Percentiles rank a stretch among this genome's conserved stretches.
phyloP scores from a whole-genome alignment of 2,888 invertebrate species.

The Agriotes lineatus region DNA sequence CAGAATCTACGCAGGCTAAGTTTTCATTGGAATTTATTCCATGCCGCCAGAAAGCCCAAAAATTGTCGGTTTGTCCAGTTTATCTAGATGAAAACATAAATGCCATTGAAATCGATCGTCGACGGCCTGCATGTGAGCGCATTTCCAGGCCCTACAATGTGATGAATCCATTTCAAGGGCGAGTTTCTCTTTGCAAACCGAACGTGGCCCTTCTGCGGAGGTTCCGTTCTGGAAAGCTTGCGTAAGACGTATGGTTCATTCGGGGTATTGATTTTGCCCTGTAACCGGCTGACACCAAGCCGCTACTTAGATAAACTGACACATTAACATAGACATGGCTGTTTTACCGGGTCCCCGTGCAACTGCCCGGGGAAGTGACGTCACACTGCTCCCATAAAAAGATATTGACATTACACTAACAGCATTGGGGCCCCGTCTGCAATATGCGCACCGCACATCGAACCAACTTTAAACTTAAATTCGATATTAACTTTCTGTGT shows the following conservation, averaged over 20 bases:
- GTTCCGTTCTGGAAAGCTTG: not conserved
- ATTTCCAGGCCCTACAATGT: too few species aligned
- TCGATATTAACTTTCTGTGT: conserved; percentile 25
- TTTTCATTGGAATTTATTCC: too few species aligned
- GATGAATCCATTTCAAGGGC: too few species aligned
- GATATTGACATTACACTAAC: conserved; percentile 38
- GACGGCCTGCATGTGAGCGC: too few species aligned
- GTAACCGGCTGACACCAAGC: conserved; percentile 57
- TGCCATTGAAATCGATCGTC: too few species aligned
- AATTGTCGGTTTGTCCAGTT: too few species aligned
- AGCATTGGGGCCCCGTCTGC: conserved; percentile 9
- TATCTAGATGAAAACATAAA: too few species aligned
- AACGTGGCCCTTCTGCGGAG: not conserved
- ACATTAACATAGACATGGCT: conserved; percentile 57
- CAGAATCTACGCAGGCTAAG: too few species aligned
- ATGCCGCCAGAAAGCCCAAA: too few species aligned
- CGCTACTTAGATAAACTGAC: conserved; percentile 53
- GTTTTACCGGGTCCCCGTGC: conserved; percentile 42
- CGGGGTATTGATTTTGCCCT: conserved; percentile 57
- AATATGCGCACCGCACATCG: conserved; percentile 21
- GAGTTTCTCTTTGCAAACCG: too few species aligned
- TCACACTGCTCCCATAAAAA: conserved; percentile 42
- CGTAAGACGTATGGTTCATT: conserved; percentile 30
- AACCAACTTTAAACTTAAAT: conserved; percentile 17
- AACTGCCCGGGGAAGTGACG: conserved; percentile 38